Evolutionary conservation across 2,888 invertebrate species (phyloP).

Genomic region (Euplexia lucipara): DNA sequence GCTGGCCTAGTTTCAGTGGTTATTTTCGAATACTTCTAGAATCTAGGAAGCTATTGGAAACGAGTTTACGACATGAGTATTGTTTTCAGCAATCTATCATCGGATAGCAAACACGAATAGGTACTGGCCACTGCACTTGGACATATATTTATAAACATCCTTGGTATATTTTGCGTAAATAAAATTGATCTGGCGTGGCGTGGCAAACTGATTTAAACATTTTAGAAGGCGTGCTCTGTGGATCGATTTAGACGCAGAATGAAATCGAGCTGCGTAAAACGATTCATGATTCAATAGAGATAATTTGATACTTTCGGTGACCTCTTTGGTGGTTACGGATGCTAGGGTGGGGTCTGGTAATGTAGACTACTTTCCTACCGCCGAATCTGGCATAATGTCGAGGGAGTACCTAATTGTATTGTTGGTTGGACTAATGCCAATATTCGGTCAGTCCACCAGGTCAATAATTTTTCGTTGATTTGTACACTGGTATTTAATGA

Average conservation of each 20-base stretch:
- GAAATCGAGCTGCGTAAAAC: conserved; percentile 32
- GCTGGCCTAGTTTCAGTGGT: conserved; percentile 45
- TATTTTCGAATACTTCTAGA: conserved; percentile 55
- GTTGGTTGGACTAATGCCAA: conserved; percentile 70
- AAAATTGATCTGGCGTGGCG: conserved; percentile 49
- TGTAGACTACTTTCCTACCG: conserved; percentile 14
- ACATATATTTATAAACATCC: conserved; percentile 70
- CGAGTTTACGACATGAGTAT: conserved; percentile 25
- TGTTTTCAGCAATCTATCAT: conserved; percentile 53
- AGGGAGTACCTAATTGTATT: conserved; percentile 15
- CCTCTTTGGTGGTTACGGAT: conserved; percentile 41
- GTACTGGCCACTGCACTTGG: conserved; percentile 62
- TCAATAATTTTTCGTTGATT: conserved; percentile 68
- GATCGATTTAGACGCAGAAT: conserved; percentile 25
- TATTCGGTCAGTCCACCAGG: conserved; percentile 67
- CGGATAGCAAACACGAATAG: conserved; percentile 31
- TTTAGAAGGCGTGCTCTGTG: conserved; percentile 23
- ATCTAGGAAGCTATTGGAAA: conserved; percentile 39
- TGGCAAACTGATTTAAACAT: conserved; percentile 36
- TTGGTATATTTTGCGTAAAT: conserved; percentile 69
- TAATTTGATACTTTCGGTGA: conserved; percentile 25
- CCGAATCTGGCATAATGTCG: conserved; percentile 20
- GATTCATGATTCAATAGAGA: conserved; percentile 26
- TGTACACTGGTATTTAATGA: conserved; percentile 45
- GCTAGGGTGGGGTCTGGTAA: conserved; percentile 21